phyloP scores from a whole-genome alignment of 1,140 invertebrate genomes.

The Tetragonula clypearis region DNA sequence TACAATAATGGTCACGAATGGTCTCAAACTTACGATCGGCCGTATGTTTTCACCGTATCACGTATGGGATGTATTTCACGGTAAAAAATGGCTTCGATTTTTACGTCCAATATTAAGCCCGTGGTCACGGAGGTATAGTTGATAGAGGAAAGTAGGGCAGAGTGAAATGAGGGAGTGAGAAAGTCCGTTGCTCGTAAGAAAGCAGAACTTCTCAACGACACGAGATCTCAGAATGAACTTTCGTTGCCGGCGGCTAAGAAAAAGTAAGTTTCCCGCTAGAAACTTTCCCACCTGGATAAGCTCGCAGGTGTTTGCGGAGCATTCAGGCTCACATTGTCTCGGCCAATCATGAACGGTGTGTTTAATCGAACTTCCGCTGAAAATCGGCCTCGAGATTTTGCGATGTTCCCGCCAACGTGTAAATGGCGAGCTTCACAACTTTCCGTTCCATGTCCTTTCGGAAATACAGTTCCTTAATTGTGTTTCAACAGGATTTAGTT shows the following conservation, averaged over 20 bases:
- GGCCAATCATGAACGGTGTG: not conserved
- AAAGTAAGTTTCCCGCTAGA: slow-evolving; percentile 7
- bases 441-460: too few species aligned
- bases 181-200: not conserved
- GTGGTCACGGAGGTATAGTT: not conserved
- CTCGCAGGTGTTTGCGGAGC: slow-evolving; percentile 5
- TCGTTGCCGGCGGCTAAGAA: not conserved
- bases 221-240: slow-evolving; percentile 30
- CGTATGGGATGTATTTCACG: slow-evolving; percentile 7
- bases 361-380: slow-evolving; percentile 14
- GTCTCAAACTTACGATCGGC: slow-evolving; percentile 13
- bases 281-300: slow-evolving; percentile 7
- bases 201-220: slow-evolving; percentile 33
- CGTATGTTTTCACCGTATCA: slow-evolving; percentile 16
- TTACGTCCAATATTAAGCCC: slow-evolving; percentile 6
- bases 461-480: not conserved
- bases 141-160: not conserved
- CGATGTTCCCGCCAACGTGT: not conserved
- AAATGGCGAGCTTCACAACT: not conserved
- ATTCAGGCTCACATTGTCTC: slow-evolving; percentile 20
- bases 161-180: not conserved
- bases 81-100: slow-evolving; percentile 30
- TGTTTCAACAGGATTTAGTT: not conserved
- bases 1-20: not conserved
- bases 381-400: not conserved